These are phyloP conservation scores for Stomatorhinus walkeri DNA, from an alignment of 2,797 vertebrate genomes.

Conservation along the genomic window DNA sequence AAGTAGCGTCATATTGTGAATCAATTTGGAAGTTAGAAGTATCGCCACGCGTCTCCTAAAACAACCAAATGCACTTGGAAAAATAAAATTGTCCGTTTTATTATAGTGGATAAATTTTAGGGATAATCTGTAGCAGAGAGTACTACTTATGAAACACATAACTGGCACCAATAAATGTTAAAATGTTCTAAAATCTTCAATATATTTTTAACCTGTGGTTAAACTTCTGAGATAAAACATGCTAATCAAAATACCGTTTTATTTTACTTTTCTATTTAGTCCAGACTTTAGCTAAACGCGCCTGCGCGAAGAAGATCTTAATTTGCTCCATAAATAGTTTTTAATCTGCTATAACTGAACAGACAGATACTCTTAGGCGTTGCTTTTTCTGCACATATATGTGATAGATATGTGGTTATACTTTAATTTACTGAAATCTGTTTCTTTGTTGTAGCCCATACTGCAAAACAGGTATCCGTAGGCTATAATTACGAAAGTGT, in stretches of 20 bases:
- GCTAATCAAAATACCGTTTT: neutral
- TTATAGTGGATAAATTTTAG: neutral
- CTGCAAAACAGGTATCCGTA: neutral
- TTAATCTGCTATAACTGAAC: neutral
- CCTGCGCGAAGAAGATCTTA: neutral
- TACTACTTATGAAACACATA: neutral
- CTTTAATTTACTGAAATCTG: neutral
- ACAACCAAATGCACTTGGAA: neutral
- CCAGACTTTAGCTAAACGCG: neutral
- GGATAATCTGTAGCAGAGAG: neutral
- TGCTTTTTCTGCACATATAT: neutral
- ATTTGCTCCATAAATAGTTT: neutral
- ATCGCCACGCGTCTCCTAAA: neutral
- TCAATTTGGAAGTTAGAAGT: neutral
- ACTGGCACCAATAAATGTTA: neutral
- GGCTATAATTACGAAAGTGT: neutral
- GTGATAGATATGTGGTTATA: neutral
- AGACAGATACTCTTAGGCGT: neutral
- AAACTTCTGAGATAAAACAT: neutral
- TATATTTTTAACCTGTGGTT: neutral
- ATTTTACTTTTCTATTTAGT: neutral
- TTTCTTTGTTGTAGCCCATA: neutral
- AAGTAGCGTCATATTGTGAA: neutral
- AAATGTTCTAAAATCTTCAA: neutral
- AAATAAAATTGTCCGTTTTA: neutral